A percentile compares a stretch with the other conserved stretches of the same genome.
phyloP scores from a whole-genome alignment of 2,113 vertebrate species.

The Dipodomys merriami region DNA sequence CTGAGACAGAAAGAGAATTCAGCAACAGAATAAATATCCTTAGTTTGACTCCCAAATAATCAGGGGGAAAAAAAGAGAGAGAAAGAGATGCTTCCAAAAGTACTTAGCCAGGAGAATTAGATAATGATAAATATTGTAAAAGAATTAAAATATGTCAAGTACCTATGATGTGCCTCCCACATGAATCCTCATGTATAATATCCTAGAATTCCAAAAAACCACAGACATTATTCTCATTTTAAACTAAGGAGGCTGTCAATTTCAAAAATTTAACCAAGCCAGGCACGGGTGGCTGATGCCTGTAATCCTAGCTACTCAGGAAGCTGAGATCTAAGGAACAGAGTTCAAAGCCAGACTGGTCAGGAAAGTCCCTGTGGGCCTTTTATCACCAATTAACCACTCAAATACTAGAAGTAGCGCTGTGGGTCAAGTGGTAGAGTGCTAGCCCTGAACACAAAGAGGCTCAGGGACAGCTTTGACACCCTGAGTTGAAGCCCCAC shows the following conservation, averaged over 20 bases:
- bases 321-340: too few relatives aligned
- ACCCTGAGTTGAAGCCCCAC: too few relatives aligned
- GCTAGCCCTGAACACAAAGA: too few relatives aligned
- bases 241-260: background rate
- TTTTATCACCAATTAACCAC: too few relatives aligned
- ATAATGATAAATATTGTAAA: background rate
- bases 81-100: constrained; percentile 1
- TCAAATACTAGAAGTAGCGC: too few relatives aligned
- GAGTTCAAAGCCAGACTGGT: too few relatives aligned
- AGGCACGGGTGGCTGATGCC: too few relatives aligned
- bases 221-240: background rate
- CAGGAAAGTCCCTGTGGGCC: too few relatives aligned
- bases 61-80: background rate
- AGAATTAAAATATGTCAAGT: background rate
- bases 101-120: constrained; percentile 32
- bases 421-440: too few relatives aligned
- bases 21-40: constrained; percentile 79
- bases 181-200: background rate
- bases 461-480: too few relatives aligned
- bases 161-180: background rate
- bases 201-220: background rate
- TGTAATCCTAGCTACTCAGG: too few relatives aligned
- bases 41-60: constrained; percentile 65
- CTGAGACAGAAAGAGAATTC: constrained; percentile 67
- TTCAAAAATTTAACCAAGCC: background rate